These are phyloP conservation scores for Cantharis nigra DNA, from an alignment of 2,888 invertebrate species.

Conservation along the genomic window DNA sequence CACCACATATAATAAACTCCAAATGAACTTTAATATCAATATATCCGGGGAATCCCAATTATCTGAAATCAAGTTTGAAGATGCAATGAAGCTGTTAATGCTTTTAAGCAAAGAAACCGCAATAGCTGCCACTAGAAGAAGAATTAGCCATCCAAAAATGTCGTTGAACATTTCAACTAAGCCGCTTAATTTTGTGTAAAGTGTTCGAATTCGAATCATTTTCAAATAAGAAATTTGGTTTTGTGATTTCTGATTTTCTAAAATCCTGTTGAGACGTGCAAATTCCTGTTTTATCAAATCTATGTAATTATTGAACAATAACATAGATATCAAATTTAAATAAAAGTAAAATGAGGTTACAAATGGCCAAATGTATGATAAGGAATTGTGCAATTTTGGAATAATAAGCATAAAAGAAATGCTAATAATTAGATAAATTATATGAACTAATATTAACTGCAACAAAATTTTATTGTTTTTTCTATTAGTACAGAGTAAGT, in stretches of 20 bases:
- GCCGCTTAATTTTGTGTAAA: neutral
- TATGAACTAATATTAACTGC: neutral
- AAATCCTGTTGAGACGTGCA: neutral
- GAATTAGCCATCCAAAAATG: slow-evolving; percentile 1
- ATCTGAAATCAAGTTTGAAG: neutral
- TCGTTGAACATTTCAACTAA: neutral
- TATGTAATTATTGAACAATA: neutral
- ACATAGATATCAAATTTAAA: neutral
- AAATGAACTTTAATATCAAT: neutral
- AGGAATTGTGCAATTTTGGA: neutral
- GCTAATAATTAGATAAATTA: neutral
- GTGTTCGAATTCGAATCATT: neutral
- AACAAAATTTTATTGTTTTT: neutral
- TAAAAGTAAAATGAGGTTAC: neutral
- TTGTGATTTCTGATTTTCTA: neutral
- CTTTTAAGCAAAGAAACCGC: neutral
- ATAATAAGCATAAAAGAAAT: neutral
- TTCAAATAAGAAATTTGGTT: neutral
- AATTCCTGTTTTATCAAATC: neutral
- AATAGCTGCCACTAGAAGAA: neutral
- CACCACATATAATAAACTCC: neutral
- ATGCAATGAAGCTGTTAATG: neutral
- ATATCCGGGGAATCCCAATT: neutral
- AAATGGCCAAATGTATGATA: neutral
- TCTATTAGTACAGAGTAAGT: neutral